Conservation (phyloP, 2,797 vertebrate genomes). For the Coregonus ussuriensis region DNA sequence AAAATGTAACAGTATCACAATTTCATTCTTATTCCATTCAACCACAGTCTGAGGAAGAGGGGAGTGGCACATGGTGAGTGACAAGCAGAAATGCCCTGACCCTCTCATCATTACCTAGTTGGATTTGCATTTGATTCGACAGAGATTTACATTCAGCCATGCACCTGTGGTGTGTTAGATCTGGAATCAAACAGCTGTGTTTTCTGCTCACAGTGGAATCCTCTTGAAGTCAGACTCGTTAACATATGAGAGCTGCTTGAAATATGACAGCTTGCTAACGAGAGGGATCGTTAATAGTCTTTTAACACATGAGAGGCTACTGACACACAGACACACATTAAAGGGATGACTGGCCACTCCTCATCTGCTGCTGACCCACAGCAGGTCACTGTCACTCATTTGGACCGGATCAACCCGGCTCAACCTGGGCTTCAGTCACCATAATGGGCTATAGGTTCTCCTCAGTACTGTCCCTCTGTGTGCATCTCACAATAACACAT, state of each 20-base stretch:
- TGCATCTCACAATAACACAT: not conserved
- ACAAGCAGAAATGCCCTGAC: conserved; percentile 3
- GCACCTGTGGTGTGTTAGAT: not conserved
- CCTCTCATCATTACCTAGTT: not conserved
- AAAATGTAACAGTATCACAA: conserved; percentile 42
- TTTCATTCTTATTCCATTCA: conserved; percentile 43
- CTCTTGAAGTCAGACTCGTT: too few species aligned
- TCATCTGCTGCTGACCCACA: conserved; percentile 25
- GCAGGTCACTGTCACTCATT: conserved; percentile 18
- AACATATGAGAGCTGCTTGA: too few species aligned
- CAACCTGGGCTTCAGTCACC: conserved; percentile 7
- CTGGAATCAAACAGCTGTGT: not conserved
- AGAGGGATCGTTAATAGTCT: not conserved
- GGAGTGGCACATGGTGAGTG: not conserved
- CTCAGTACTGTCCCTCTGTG: not conserved
- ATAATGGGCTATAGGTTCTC: not conserved
- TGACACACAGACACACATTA: conserved; percentile 10
- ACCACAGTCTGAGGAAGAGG: conserved; percentile 36
- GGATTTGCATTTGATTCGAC: not conserved
- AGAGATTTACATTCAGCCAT: not conserved
- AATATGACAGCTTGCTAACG: not conserved
- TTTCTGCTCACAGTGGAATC: not conserved
- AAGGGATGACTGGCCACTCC: conserved; percentile 5
- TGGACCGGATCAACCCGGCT: not conserved
- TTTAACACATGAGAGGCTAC: too few species aligned